phyloP scores from a whole-genome alignment of 2,888 invertebrate genomes.

The Aleiodes alternator region DNA sequence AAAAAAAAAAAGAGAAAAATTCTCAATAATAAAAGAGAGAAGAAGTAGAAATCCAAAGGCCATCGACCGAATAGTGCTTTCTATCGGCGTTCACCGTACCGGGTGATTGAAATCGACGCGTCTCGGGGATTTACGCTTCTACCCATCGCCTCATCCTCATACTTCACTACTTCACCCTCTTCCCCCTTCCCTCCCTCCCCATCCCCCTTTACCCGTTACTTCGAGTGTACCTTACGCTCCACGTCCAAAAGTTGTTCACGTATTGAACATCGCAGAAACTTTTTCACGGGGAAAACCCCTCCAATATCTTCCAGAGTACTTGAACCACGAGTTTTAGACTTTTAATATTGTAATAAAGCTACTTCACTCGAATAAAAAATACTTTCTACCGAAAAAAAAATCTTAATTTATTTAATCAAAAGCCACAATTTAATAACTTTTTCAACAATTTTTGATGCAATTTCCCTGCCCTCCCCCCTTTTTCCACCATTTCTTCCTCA shows the following conservation, averaged over 20 bases:
- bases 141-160: conserved; percentile 30
- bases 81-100: conserved; percentile 63
- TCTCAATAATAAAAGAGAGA: conserved; percentile 3
- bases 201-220: conserved; percentile 27
- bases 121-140: conserved; percentile 61
- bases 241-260: conserved; percentile 44
- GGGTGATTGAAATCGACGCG: conserved; percentile 66
- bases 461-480: background rate
- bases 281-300: conserved; percentile 28
- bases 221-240: conserved; percentile 14
- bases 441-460: background rate
- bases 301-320: conserved; percentile 26
- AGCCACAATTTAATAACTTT: background rate
- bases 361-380: conserved; percentile 29
- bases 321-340: conserved; percentile 2
- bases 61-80: conserved; percentile 54
- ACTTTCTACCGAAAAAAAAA: background rate
- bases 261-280: conserved; percentile 37
- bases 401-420: background rate
- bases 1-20: conserved; percentile 1
- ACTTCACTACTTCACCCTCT: background rate
- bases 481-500: background rate
- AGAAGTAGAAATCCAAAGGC: conserved; percentile 33
- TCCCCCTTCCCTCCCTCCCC: conserved; percentile 18
- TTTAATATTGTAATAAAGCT: conserved; percentile 33